These are phyloP conservation scores for Morphnarchus princeps DNA, from an alignment of 2,113 vertebrate species.

Conservation along the genomic window DNA sequence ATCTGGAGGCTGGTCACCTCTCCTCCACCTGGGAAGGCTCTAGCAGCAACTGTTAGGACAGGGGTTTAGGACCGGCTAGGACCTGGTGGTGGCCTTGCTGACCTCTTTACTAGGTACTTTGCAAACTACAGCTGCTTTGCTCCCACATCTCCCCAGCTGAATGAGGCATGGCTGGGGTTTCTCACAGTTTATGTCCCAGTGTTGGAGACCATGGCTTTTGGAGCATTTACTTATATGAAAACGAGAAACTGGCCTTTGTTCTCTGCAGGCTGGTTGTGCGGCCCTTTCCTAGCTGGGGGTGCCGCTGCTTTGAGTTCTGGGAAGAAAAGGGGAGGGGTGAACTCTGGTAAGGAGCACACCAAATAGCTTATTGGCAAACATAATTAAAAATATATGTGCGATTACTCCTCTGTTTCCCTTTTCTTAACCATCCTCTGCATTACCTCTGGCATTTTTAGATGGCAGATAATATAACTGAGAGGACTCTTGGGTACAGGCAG, in stretches of 20 bases:
- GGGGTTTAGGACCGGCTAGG: neutral
- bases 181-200: neutral
- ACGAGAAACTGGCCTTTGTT: neutral
- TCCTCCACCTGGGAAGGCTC: neutral
- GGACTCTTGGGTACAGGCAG: slow-evolving; percentile 17
- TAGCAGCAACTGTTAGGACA: neutral
- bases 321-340: neutral
- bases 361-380: slow-evolving; percentile 36
- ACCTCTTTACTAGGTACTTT: neutral
- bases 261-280: neutral
- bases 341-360: neutral
- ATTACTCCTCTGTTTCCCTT: slow-evolving; percentile 39
- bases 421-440: slow-evolving; percentile 17
- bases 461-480: slow-evolving; percentile 47
- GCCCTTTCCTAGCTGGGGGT: neutral
- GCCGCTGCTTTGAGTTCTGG: neutral
- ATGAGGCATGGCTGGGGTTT: neutral
- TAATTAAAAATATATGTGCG: slow-evolving; percentile 61
- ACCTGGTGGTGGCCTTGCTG: neutral
- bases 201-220: neutral
- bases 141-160: neutral
- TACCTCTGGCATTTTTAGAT: slow-evolving; percentile 60
- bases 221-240: neutral
- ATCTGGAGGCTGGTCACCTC: neutral
- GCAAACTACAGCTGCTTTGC: neutral